Evolutionary conservation across 2,113 vertebrate genomes (phyloP).

Genomic region (Gymnobelideus leadbeateri): DNA sequence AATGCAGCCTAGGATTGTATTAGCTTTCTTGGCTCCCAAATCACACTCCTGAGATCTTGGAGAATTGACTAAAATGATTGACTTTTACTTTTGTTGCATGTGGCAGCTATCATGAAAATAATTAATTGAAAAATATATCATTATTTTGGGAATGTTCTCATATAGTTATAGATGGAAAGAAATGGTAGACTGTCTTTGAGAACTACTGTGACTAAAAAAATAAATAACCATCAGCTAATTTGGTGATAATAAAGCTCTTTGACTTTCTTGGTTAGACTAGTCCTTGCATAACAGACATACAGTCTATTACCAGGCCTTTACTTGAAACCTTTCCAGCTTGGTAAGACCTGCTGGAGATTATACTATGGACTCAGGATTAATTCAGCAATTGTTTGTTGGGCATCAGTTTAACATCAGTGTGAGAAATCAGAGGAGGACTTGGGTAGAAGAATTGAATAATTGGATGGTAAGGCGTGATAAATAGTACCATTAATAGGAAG

Average conservation of each 20-base stretch:
- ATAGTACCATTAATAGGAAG: conserved; percentile 54
- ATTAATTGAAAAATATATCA: conserved; percentile 57
- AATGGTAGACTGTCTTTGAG: neutral
- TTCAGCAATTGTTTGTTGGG: neutral
- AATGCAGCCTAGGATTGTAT: neutral
- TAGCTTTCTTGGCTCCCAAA: neutral
- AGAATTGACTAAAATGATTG: neutral
- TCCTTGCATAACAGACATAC: neutral
- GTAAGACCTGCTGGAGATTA: neutral
- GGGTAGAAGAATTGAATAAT: conserved; percentile 61
- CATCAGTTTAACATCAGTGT: neutral
- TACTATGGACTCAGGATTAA: neutral
- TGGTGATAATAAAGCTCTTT: neutral
- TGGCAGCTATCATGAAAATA: conserved; percentile 60
- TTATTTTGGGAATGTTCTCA: neutral
- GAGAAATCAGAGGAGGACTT: neutral
- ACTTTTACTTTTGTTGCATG: neutral
- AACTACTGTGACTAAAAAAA: neutral
- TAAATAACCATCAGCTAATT: neutral
- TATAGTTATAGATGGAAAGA: neutral
- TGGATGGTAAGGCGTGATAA: conserved; percentile 67
- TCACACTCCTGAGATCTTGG: neutral
- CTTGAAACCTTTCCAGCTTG: neutral
- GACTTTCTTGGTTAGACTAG: neutral
- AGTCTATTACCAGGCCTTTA: neutral